phyloP scores from a whole-genome alignment of 2,113 vertebrate species.

The Tautogolabrus adspersus region DNA sequence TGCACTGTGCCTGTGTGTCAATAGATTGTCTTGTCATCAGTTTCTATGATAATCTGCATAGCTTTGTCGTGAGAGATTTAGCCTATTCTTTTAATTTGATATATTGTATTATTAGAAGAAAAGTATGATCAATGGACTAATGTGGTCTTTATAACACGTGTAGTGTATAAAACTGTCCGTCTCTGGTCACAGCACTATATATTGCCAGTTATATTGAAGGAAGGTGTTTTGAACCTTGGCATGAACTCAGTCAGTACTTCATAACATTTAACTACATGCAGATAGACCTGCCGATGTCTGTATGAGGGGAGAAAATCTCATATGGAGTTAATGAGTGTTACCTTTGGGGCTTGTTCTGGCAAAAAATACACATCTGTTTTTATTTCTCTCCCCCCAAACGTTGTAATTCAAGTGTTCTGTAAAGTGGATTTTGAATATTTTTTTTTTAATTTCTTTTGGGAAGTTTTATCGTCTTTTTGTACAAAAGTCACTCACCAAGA shows the following conservation, averaged over 20 bases:
- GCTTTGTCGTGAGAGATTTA: constrained; percentile 94
- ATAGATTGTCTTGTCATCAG: constrained; percentile 93
- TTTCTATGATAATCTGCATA: constrained; percentile 93
- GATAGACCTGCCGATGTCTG: constrained; percentile 64
- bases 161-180: constrained; percentile 74
- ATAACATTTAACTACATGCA: constrained; percentile 69
- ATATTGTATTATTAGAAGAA: constrained; percentile 79
- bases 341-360: constrained; percentile 55
- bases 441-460: constrained; percentile 9
- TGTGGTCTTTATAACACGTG: constrained; percentile 77
- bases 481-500: constrained; percentile 56
- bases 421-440: constrained; percentile 58
- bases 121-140: constrained; percentile 81
- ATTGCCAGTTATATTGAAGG: constrained; percentile 71
- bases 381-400: constrained; percentile 27
- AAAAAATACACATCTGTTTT: constrained; percentile 56
- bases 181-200: constrained; percentile 75
- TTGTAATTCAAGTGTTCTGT: constrained; percentile 76
- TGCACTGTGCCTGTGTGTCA: constrained; percentile 97
- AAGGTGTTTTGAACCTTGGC: constrained; percentile 69
- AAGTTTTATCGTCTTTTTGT: constrained; percentile 68
- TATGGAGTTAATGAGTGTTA: constrained; percentile 63
- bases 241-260: constrained; percentile 76
- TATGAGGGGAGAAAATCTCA: constrained; percentile 55
- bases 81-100: constrained; percentile 86